Evolutionary conservation across 2,113 vertebrate species (phyloP).

Genomic region (Rhabdomys dilectus): DNA sequence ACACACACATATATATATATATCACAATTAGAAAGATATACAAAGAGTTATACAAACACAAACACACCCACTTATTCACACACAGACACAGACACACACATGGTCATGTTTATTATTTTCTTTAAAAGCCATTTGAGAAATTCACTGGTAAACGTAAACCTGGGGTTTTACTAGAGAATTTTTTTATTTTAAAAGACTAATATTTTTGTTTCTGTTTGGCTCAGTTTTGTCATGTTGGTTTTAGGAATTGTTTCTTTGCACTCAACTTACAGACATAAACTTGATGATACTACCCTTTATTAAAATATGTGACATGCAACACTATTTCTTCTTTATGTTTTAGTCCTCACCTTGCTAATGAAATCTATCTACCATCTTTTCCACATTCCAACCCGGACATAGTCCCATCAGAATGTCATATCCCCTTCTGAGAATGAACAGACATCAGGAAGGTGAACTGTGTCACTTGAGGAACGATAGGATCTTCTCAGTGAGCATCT

Average conservation of each 20-base stretch:
- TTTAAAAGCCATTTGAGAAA: background rate
- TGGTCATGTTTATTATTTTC: background rate
- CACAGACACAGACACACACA: background rate
- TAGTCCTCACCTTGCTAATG: background rate
- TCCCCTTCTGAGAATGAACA: background rate
- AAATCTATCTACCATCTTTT: background rate
- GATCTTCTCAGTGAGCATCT: background rate
- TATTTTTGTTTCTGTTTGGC: background rate
- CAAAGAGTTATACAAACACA: too few species aligned
- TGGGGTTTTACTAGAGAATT: background rate
- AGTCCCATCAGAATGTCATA: background rate
- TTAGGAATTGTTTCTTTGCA: background rate
- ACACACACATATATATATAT: too few species aligned
- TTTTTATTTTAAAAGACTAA: background rate
- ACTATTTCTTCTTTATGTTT: background rate
- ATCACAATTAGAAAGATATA: background rate
- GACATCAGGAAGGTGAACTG: background rate
- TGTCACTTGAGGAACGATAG: background rate
- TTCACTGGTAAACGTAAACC: background rate
- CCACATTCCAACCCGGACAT: too few species aligned
- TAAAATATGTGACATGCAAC: background rate
- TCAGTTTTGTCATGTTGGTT: background rate
- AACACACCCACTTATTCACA: rapidly evolving
- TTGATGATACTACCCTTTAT: background rate
- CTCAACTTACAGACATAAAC: background rate